phyloP scores from a whole-genome alignment of 1,140 invertebrate species.

The Scylla paramamosain region DNA sequence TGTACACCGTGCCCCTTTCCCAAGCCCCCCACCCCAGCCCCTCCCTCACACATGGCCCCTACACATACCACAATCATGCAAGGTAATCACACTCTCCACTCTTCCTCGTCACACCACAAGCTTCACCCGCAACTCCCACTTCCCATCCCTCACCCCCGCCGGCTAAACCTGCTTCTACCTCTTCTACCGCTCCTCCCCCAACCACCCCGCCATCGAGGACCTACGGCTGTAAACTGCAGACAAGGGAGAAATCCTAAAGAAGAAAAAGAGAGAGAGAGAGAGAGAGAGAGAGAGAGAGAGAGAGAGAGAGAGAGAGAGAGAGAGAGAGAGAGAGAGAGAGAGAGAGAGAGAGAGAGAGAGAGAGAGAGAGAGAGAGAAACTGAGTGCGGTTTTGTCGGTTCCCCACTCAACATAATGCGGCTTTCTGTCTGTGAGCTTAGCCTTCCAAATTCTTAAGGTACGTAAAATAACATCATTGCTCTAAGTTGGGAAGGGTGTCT shows the following conservation, averaged over 20 bases:
- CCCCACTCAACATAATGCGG: background rate
- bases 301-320: background rate
- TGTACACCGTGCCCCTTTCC: background rate
- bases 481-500: background rate
- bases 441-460: background rate
- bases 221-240: background rate
- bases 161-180: slow-evolving; percentile 17
- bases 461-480: background rate
- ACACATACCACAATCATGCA: slow-evolving; percentile 26
- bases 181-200: background rate
- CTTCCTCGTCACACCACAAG: slow-evolving; percentile 9
- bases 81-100: background rate
- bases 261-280: background rate
- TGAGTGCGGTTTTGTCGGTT: background rate
- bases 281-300: slow-evolving; percentile 20
- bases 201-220: background rate
- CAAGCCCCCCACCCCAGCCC: background rate
- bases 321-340: background rate
- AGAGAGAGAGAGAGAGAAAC: background rate
- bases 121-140: slow-evolving; percentile 16
- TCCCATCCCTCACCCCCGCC: background rate
- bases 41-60: background rate
- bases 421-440: background rate
- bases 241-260: background rate
- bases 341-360: slow-evolving; percentile 3